Conservation (phyloP, 2,888 invertebrate species). For the Ashinkailepas kermadecensis region DNA sequence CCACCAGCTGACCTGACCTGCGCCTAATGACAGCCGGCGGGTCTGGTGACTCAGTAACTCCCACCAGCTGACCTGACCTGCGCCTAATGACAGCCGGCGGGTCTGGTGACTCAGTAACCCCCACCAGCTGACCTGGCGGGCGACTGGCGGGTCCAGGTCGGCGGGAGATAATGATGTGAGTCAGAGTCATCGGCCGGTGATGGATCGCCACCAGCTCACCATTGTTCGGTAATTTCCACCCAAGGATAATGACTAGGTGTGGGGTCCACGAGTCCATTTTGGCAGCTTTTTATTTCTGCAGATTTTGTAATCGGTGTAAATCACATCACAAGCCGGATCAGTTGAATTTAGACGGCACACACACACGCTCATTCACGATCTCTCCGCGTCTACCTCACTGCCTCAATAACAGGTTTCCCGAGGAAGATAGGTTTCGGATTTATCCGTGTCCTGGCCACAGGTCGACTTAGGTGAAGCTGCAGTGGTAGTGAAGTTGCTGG, state of each 20-base stretch:
- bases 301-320: not conserved
- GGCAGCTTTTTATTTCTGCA: not conserved
- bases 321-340: no score
- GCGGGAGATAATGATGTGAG: conserved; percentile 5
- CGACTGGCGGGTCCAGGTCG: not conserved
- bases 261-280: not conserved
- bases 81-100: no score
- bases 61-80: not conserved
- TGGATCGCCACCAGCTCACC: not conserved
- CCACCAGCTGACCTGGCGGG: not conserved
- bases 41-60: not conserved
- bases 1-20: not conserved
- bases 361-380: no score
- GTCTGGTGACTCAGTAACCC: not conserved
- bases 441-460: no score
- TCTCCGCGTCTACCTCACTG: no score
- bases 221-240: not conserved
- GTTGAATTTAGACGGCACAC: no score
- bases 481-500: no score
- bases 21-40: no score
- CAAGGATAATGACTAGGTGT: not conserved
- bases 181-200: not conserved
- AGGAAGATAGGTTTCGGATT: no score
- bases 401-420: no score
- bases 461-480: no score